phyloP scores from a whole-genome alignment of 2,888 invertebrate genomes.

The Acleris sparsana region DNA sequence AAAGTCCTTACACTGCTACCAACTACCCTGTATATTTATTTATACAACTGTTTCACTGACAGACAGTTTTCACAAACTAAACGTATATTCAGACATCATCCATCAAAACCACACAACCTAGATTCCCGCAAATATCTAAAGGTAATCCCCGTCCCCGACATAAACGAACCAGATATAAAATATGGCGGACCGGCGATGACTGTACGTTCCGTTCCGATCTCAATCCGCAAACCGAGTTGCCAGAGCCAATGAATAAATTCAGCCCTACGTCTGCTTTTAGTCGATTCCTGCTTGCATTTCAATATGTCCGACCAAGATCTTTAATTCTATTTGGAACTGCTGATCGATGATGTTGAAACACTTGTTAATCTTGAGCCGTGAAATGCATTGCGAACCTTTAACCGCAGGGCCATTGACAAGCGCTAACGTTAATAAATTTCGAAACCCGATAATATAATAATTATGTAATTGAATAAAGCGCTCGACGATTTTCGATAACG shows the following conservation, averaged over 20 bases:
- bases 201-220: constrained; percentile 9
- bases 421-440: too few species aligned
- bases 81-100: constrained; percentile 5
- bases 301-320: constrained; percentile 6
- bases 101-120: constrained; percentile 11
- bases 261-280: constrained; percentile 41
- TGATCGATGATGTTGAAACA: too few species aligned
- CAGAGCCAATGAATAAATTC: constrained; percentile 57
- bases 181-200: constrained; percentile 14
- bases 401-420: too few species aligned
- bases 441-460: too few species aligned
- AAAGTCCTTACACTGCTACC: too few species aligned
- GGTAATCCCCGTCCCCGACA: background rate
- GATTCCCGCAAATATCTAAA: constrained; percentile 2
- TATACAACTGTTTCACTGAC: too few species aligned
- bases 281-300: constrained; percentile 41
- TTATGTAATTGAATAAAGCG: too few species aligned
- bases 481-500: too few species aligned
- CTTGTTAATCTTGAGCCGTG: too few species aligned
- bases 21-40: too few species aligned
- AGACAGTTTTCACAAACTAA: too few species aligned
- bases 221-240: constrained; percentile 41
- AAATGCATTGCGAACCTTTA: too few species aligned
- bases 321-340: background rate
- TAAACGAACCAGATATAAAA: constrained; percentile 13